phyloP scores from a whole-genome alignment of 1,140 invertebrate species.

The Leptinotarsa texana region DNA sequence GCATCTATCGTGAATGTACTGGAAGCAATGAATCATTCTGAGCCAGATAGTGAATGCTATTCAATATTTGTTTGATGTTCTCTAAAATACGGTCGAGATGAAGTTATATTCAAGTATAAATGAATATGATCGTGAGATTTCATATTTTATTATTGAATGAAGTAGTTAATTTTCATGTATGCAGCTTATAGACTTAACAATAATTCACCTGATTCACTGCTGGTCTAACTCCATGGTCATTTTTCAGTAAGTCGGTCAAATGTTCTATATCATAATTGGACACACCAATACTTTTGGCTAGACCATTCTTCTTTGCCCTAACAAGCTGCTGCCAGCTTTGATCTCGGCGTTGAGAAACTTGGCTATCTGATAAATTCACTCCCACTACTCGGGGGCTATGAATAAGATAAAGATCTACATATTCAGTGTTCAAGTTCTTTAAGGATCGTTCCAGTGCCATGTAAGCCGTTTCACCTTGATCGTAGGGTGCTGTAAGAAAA shows the following conservation, averaged over 20 bases:
- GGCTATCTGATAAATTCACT: slow-evolving; percentile 29
- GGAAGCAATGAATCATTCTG: too few species aligned
- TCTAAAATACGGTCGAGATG: too few species aligned
- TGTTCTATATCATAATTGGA: slow-evolving; percentile 81
- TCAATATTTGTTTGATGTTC: too few species aligned
- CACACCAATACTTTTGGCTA: slow-evolving; percentile 76
- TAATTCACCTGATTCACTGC: slow-evolving; percentile 75
- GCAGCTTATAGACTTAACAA: too few species aligned
- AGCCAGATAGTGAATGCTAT: too few species aligned
- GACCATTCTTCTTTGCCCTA: slow-evolving; percentile 63
- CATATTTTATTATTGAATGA: too few species aligned
- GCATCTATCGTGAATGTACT: too few species aligned
- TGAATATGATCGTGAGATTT: too few species aligned
- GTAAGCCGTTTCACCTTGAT: slow-evolving; percentile 66
- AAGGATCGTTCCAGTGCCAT: slow-evolving; percentile 68
- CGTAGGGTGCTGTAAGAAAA: slow-evolving; percentile 63
- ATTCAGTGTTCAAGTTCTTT: slow-evolving; percentile 65
- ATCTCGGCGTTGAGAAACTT: slow-evolving; percentile 42
- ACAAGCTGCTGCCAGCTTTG: slow-evolving; percentile 73
- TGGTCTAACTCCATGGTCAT: slow-evolving; percentile 65
- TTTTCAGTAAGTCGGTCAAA: slow-evolving; percentile 68
- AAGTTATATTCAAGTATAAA: too few species aligned
- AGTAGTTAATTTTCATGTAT: too few species aligned
- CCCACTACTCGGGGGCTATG: slow-evolving; percentile 76
- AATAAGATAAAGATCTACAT: slow-evolving; percentile 83